A percentile compares a stretch with the other conserved stretches of the same genome.
Conservation (phyloP, 2,113 vertebrate genomes). For the Vulpes vulpes region DNA sequence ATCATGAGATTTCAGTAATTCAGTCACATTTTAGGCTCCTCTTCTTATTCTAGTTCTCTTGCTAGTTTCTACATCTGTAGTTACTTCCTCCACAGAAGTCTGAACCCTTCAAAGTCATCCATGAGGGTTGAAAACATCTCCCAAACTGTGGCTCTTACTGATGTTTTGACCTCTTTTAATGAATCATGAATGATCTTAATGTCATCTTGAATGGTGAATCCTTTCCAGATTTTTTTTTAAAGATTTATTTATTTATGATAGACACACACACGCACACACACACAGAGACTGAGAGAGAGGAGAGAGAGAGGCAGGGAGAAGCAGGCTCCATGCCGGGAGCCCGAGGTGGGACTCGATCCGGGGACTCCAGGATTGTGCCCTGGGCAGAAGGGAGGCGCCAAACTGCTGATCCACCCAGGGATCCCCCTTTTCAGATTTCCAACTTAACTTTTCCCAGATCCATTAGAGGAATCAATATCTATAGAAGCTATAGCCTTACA, state of each 20-base stretch:
- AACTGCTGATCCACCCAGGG: no score
- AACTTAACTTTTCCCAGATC: background rate
- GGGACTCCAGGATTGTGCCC: no score
- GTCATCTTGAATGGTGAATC: background rate
- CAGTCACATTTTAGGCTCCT: background rate
- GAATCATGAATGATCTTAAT: background rate
- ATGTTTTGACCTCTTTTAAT: background rate
- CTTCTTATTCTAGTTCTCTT: background rate
- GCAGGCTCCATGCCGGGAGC: no score
- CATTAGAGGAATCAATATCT: background rate
- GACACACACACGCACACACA: no score
- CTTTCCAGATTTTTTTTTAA: background rate
- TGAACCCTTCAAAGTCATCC: background rate
- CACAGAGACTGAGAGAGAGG: no score
- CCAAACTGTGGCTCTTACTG: background rate
- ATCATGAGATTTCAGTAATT: background rate
- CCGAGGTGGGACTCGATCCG: no score
- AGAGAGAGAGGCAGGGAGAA: no score
- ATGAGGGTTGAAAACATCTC: background rate
- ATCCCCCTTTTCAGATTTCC: background rate
- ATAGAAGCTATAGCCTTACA: background rate
- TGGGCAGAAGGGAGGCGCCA: no score
- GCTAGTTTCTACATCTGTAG: background rate
- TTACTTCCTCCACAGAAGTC: background rate
- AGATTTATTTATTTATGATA: no score